A percentile compares a stretch with the other conserved stretches of the same genome.
Conservation (phyloP, 1,140 invertebrate genomes). For the Trichonephila clavipes region DNA sequence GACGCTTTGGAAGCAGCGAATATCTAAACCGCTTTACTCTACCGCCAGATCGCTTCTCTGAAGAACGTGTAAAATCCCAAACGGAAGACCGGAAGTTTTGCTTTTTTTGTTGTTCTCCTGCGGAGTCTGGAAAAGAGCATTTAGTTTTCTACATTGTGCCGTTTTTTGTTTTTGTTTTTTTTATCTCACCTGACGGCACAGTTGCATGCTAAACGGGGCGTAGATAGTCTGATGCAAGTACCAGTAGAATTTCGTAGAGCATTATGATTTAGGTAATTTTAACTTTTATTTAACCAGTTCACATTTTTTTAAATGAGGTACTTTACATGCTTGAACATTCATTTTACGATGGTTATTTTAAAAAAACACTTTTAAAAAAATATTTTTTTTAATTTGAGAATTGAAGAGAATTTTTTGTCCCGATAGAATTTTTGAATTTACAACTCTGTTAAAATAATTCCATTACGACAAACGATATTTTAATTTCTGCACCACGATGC, state of each 20-base stretch:
- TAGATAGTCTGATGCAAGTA: not conserved
- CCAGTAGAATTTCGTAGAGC: not conserved
- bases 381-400: too few relatives aligned
- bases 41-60: conserved; percentile 5
- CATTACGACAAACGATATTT: too few relatives aligned
- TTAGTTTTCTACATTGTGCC: not conserved
- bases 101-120: not conserved
- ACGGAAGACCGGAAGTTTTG: conserved; percentile 20
- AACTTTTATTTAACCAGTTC: too few relatives aligned
- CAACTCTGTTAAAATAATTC: too few relatives aligned
- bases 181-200: not conserved
- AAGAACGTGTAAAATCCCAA: conserved; percentile 9
- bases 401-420: too few relatives aligned
- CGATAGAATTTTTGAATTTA: too few relatives aligned
- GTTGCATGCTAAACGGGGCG: not conserved
- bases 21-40: not conserved
- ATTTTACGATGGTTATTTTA: too few relatives aligned
- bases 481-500: too few relatives aligned
- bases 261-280: not conserved
- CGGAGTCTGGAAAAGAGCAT: not conserved
- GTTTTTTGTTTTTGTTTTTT: not conserved
- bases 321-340: too few relatives aligned
- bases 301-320: too few relatives aligned
- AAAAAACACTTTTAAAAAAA: too few relatives aligned
- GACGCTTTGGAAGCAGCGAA: not conserved